Evolutionary conservation across 30 jellyfish, hydroid and myxozoan genomes (phyloP).

Genomic region (Haliclystus octoradiatus): DNA sequence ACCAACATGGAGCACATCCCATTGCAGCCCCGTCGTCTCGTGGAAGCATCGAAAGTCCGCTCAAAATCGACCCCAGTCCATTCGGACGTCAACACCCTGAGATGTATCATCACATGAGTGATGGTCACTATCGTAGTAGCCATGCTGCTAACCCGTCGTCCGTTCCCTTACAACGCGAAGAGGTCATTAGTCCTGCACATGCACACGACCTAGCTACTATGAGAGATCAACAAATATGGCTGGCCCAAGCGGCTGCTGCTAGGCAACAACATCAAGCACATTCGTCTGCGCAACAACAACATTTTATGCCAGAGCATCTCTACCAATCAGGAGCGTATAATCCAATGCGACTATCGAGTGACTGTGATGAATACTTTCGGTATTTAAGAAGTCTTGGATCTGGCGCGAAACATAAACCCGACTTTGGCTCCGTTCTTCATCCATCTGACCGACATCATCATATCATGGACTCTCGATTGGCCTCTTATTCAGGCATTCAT

Average conservation of each 20-base stretch:
- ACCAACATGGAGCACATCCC: slow-evolving; percentile 38
- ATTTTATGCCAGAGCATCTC: slow-evolving; percentile 20
- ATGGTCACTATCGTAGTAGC: slow-evolving; percentile 1
- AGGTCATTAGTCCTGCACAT: slow-evolving; percentile 70
- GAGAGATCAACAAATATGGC: slow-evolving; percentile 65
- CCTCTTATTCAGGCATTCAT: slow-evolving; percentile 14
- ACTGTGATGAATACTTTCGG: slow-evolving; percentile 52
- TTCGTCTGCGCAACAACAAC: slow-evolving; percentile 49
- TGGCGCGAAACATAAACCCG: slow-evolving; percentile 34
- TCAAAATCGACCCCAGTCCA: not conserved
- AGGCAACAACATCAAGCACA: not conserved
- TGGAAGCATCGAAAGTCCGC: not conserved
- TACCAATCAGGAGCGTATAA: slow-evolving; percentile 37
- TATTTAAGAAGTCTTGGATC: slow-evolving; percentile 32
- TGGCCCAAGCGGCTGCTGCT: slow-evolving; percentile 51
- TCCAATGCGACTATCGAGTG: slow-evolving; percentile 40
- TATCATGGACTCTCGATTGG: slow-evolving; percentile 26
- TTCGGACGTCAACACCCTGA: not conserved
- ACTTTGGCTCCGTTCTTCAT: slow-evolving; percentile 28
- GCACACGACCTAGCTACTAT: slow-evolving; percentile 47
- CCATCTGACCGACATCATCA: slow-evolving; percentile 39
- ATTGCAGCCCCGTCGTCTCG: slow-evolving; percentile 30
- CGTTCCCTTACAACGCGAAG: slow-evolving; percentile 70
- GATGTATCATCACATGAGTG: not conserved
- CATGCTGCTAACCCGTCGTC: slow-evolving; percentile 21